Base-by-base conservation (phyloP, 2,113 vertebrate species). In the Eleginops maclovinus region DNA sequence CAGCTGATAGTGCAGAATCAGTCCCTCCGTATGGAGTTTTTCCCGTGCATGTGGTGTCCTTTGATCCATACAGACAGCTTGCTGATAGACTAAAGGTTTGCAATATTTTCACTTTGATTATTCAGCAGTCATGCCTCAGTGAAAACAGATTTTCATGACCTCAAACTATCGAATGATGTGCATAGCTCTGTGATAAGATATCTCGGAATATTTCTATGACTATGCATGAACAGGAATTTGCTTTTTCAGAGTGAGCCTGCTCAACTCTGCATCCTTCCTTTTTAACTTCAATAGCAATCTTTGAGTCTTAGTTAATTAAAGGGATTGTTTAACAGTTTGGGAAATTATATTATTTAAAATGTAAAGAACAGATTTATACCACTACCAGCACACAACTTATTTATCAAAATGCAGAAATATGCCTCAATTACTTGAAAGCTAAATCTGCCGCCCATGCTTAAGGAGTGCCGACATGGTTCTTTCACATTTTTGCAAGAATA, bases 41-140 rank as follows among this genome's bases (percentile, higher is more conserved):
- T 4, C 72, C 43, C 46, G 26, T 26, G 12, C n/a, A 9, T n/a
- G 24, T 40, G 41, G 36, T 26, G 40, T 22, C 53, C 61, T 77
- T 49, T 68, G 68, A 80, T 84, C 66, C 72, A 12, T 21, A 16
- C 26, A 73, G 55, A 62, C 7, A 21, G n/a, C 43, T 54, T 60
- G 36, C 67, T 28, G 64, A 83, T n/a, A 19, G 19, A 43, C 11
- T 26, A 46, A 54, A 75, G 60, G 41, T 46, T 56, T 58, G 17
- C 14, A 31, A 66, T 47, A 67, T 70, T 85, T 75, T 9, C 22
- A 43, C 24, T 62, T 56, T 36, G 68, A 77, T 24, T 78, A 58
- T 61, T 26, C 55, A 66, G 24, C 62, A 51, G 31, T 59, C 44
- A 67, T 2, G 64, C 55, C 28, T 75, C 67, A 58, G 7, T 77